phyloP scores from a whole-genome alignment of 2,797 vertebrate genomes.

The Spheniscus humboldti region DNA sequence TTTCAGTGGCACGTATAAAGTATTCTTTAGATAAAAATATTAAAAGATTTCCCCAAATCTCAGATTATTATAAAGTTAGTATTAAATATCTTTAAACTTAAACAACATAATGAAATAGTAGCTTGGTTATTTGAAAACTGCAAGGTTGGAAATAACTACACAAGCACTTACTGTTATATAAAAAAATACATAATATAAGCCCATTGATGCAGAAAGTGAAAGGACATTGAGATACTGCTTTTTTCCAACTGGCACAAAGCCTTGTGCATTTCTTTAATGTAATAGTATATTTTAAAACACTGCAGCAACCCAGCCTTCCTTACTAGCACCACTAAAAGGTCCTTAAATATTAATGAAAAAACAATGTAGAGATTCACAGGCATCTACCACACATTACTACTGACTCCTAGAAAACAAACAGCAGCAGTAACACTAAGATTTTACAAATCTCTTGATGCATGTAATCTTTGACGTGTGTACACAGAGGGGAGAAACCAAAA shows the following conservation, averaged over 20 bases:
- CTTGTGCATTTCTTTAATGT: not conserved
- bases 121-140: not conserved
- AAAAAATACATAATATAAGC: not conserved
- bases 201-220: constrained; percentile 2
- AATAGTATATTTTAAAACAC: constrained; percentile 1
- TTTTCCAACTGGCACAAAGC: not conserved
- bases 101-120: not conserved
- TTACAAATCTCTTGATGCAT: not conserved
- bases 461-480: not conserved
- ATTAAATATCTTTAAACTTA: not conserved
- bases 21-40: not conserved
- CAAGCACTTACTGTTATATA: not conserved
- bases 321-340: not conserved
- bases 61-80: not conserved
- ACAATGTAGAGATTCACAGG: not conserved
- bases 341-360: constrained; percentile 49
- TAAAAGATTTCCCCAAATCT: not conserved
- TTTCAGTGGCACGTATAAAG: not conserved
- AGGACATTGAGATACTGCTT: not conserved
- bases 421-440: not conserved
- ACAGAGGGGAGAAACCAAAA: not conserved
- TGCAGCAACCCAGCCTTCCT: not conserved
- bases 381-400: not conserved
- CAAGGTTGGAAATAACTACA: not conserved
- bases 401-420: not conserved